phyloP scores from a whole-genome alignment of 2,888 invertebrate species.

The Eilema griseolum region DNA sequence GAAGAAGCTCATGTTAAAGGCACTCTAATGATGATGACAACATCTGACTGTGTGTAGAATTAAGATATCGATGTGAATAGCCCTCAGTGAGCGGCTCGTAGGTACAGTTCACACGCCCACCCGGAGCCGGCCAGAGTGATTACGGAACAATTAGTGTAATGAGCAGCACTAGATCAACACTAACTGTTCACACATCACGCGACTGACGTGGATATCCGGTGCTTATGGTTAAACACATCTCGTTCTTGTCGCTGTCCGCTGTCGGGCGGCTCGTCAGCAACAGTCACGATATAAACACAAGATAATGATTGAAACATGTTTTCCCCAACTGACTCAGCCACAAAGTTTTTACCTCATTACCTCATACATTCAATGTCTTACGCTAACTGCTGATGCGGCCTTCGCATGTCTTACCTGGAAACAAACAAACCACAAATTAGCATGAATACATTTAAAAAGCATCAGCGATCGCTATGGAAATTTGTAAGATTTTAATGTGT shows the following conservation, averaged over 20 bases:
- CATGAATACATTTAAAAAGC: background rate
- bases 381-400: slow-evolving; percentile 19
- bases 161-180: background rate
- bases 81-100: background rate
- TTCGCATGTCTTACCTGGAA: slow-evolving; percentile 47
- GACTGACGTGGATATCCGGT: background rate
- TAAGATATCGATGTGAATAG: background rate
- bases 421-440: slow-evolving; percentile 29
- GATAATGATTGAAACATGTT: background rate
- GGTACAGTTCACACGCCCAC: background rate
- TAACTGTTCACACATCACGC: background rate
- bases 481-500: background rate
- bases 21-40: background rate
- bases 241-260: background rate
- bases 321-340: background rate
- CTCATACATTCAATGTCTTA: slow-evolving; percentile 24
- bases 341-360: slow-evolving; percentile 21
- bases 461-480: background rate
- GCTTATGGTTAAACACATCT: background rate
- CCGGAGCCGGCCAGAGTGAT: background rate
- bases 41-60: background rate
- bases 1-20: too few relatives aligned
- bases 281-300: background rate
- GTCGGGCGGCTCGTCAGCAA: background rate
- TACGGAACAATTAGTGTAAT: background rate